Evolutionary conservation across 2,888 invertebrate species (phyloP), one percentile per base, ranked within the genome.

Genomic region (Ephialtes manifestator): DNA sequence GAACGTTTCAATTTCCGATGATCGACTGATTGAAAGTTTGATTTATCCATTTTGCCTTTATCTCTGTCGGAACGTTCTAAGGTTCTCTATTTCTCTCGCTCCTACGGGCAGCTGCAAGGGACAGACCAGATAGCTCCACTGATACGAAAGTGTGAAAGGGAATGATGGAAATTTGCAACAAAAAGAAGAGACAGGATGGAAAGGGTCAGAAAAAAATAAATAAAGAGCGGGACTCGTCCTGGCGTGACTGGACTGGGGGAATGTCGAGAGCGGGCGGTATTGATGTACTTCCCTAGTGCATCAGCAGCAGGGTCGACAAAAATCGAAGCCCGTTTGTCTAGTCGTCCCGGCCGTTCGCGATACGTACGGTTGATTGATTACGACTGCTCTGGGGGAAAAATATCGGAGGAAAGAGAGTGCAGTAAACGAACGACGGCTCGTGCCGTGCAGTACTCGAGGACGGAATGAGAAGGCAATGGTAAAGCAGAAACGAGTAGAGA

Each of bases 361-460:
- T 82, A 81, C 86, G 85, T 67, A 77, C 79, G 85, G 84, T 87
- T 89, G 88, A 89, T 88, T 87, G 89, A 89, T 88, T 86, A 85
- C 87, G 84, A 85, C 87, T 85, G 74, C 60, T 80, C 39, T 18
- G 35, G 76, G 43, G 83, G 70, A 75, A 87, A 87, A 83, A 83
- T 86, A 82, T 79, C 35, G 81, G 67, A 60, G 74, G 76, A 43
- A 53, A 60, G 58, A 10, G 77, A 60, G 55, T 31, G 70, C 68
- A 68, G 76, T 55, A n/a, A 58, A 39, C 55, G 31, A 3, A 20
- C 10, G 20, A 15, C 63, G 63, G 13, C 35, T 35, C 10, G 65
- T 24, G 39, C 24, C 68, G 35, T 8, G 18, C 43, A 13, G 7
- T n/a, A 58, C n/a, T 67, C 46, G 31, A 46, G 65, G 58, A 1